Conservation (phyloP, 2,113 vertebrate genomes). For the Lophura nycthemera region DNA sequence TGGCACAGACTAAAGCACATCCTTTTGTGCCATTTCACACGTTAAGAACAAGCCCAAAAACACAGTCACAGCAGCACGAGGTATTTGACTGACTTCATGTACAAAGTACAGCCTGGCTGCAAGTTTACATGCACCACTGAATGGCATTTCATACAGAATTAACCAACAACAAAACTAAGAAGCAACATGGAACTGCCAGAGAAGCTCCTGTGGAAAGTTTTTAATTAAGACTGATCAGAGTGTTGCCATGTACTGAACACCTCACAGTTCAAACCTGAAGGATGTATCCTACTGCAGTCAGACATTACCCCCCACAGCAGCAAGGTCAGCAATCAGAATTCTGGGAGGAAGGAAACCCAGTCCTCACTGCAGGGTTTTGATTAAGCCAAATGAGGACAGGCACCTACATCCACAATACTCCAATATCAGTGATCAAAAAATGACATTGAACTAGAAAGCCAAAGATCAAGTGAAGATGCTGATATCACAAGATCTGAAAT, state of each 20-base stretch:
- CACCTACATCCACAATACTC: neutral
- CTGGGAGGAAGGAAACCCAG: neutral
- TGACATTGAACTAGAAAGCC: neutral
- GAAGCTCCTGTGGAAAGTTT: neutral
- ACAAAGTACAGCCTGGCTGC: neutral
- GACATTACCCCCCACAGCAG: neutral
- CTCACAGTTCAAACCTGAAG: neutral
- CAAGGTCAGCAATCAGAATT: neutral
- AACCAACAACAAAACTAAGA: neutral
- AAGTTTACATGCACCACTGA: accelerated
- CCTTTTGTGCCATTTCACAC: neutral
- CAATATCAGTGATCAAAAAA: neutral
- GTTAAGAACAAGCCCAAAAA: neutral
- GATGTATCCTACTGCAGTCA: neutral
- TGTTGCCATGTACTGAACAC: neutral
- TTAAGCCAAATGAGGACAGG: neutral
- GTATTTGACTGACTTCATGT: neutral
- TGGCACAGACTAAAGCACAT: neutral
- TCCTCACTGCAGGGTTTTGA: neutral
- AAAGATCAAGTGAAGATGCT: neutral
- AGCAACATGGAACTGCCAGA: neutral
- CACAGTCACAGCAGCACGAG: neutral
- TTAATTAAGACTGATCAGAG: neutral
- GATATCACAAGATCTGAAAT: neutral
- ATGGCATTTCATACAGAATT: neutral